Percentiles rank a stretch among this genome's conserved stretches.
Conservation (phyloP, 2,888 invertebrate species). For the Luperina testacea region DNA sequence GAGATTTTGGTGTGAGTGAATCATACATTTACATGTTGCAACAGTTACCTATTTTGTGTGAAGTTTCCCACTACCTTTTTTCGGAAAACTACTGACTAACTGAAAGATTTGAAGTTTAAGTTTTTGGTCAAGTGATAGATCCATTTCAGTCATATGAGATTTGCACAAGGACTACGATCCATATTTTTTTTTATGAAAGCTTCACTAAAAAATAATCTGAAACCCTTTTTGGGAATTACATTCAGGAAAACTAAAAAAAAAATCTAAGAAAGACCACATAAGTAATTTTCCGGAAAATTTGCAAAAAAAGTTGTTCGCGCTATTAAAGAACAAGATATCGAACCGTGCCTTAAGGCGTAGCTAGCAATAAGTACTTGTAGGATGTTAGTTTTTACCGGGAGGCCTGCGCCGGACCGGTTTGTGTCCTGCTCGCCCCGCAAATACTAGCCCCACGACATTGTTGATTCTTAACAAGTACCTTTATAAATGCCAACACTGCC, state of each 20-base stretch:
- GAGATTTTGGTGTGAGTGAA: conserved; percentile 9
- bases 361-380: conserved; percentile 67
- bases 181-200: background rate
- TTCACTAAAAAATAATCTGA: background rate
- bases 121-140: background rate
- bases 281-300: conserved; percentile 10
- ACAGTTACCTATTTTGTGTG: conserved; percentile 12
- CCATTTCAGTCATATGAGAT: background rate
- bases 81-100: background rate
- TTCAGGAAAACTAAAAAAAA: background rate
- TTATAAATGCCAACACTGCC: conserved; percentile 70
- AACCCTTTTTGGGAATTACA: background rate
- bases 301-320: conserved; percentile 9
- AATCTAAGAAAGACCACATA: background rate
- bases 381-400: conserved; percentile 78
- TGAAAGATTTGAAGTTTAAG: background rate
- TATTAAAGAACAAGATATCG: conserved; percentile 45
- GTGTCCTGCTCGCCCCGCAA: conserved; percentile 82
- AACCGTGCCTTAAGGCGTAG: conserved; percentile 58
- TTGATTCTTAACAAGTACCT: conserved; percentile 69
- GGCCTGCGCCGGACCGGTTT: conserved; percentile 79
- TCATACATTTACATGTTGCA: conserved; percentile 7
- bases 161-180: background rate
- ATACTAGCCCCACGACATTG: conserved; percentile 78
- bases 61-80: conserved; percentile 8